Conservation (phyloP, 2,888 invertebrate species). For the Ectemnius lituratus region DNA sequence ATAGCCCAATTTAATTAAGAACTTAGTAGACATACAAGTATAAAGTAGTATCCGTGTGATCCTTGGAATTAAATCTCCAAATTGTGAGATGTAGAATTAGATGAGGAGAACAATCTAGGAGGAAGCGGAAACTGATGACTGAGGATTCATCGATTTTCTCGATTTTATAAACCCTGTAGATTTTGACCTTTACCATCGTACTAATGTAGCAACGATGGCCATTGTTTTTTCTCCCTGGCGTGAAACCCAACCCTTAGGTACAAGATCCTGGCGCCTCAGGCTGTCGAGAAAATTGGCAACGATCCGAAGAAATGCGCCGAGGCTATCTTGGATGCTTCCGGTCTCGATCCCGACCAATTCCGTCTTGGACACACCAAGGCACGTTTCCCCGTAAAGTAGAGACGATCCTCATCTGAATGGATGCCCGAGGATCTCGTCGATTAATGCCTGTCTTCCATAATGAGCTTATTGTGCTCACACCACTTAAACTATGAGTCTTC, state of each 20-base stretch:
- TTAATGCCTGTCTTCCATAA: neutral
- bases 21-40: neutral
- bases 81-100: neutral
- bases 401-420: constrained; percentile 22
- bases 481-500: neutral
- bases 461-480: constrained; percentile 8
- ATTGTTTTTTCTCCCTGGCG: constrained; percentile 32
- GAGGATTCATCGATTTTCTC: constrained; percentile 8
- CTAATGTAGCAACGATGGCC: constrained; percentile 31
- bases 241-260: constrained; percentile 83
- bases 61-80: neutral
- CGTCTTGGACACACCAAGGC: constrained; percentile 99
- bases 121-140: constrained; percentile 22
- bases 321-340: constrained; percentile 89
- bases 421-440: constrained; percentile 9
- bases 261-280: constrained; percentile 98
- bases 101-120: neutral
- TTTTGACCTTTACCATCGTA: constrained; percentile 11
- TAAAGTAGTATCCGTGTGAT: constrained; percentile 11
- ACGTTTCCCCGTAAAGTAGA: constrained; percentile 79
- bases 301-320: constrained; percentile 91
- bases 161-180: neutral
- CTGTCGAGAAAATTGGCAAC: constrained; percentile 83
- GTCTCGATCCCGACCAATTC: constrained; percentile 94
- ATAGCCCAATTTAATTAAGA: neutral